A percentile compares a stretch with the other conserved stretches of the same genome.
Conservation (phyloP, 2,113 vertebrate species). For the Python bivittatus region DNA sequence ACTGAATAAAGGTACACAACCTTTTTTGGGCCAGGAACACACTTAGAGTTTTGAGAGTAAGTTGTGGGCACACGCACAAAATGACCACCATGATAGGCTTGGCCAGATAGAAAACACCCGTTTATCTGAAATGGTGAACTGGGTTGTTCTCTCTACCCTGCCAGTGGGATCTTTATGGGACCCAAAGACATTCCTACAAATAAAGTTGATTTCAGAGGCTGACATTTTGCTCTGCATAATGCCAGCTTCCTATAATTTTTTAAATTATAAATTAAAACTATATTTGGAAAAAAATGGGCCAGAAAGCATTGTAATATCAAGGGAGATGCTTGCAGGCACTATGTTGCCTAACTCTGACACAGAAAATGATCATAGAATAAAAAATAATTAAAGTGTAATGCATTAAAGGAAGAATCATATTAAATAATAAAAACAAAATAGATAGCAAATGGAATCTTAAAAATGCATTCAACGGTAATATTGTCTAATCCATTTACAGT, state of each 20-base stretch:
- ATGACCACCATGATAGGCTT: background rate
- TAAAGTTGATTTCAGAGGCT: background rate
- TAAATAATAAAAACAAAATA: background rate
- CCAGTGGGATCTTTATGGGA: background rate
- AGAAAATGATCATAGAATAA: background rate
- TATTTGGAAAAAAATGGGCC: background rate
- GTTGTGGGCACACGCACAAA: background rate
- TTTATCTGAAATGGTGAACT: background rate
- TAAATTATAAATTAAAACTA: background rate
- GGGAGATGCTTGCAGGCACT: background rate
- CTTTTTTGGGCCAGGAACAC: background rate
- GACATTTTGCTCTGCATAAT: background rate
- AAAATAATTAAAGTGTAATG: background rate
- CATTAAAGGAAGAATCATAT: background rate
- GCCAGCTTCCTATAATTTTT: background rate
- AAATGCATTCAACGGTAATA: background rate
- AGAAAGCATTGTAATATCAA: background rate
- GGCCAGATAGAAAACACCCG: background rate
- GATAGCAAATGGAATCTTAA: background rate
- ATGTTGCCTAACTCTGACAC: background rate
- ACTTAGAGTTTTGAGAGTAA: background rate
- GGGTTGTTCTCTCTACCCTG: background rate
- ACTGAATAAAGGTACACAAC: background rate
- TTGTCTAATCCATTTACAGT: background rate
- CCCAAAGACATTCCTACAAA: background rate